Evolutionary conservation across 53 echinoderm and acorn worm species (phyloP).

Genomic region (Arbacia lixula): DNA sequence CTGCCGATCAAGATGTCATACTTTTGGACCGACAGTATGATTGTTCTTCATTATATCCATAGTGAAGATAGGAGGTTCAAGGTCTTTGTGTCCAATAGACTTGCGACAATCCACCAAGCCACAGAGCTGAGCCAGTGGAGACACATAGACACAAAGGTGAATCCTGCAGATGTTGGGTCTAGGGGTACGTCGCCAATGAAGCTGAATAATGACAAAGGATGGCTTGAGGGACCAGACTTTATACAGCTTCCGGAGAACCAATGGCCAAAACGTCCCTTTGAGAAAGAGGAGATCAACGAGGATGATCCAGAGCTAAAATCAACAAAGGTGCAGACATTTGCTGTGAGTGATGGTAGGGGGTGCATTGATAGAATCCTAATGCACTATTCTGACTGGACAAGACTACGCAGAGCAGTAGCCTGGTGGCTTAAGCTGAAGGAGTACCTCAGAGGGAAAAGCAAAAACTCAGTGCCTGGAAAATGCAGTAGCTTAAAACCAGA

Average conservation of each 20-base stretch:
- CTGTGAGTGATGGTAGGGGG: background rate
- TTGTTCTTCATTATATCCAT: conserved; percentile 53
- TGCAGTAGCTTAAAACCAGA: conserved; percentile 1
- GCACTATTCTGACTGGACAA: conserved; percentile 57
- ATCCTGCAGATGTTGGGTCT: conserved; percentile 56
- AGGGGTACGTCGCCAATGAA: conserved; percentile 12
- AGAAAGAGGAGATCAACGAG: background rate
- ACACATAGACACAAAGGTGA: conserved; percentile 33
- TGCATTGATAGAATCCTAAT: conserved; percentile 23
- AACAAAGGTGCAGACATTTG: background rate
- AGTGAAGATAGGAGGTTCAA: conserved; percentile 51
- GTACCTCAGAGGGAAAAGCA: conserved; percentile 9
- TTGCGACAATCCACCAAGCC: conserved; percentile 26
- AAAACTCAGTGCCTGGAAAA: background rate
- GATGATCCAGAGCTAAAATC: conserved; percentile 25
- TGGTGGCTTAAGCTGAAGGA: conserved; percentile 52
- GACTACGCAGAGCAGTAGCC: conserved; percentile 61
- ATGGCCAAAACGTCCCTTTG: conserved; percentile 35
- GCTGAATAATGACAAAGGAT: conserved; percentile 5
- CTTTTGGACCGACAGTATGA: conserved; percentile 63
- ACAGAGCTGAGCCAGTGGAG: conserved; percentile 41
- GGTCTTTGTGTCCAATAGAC: conserved; percentile 56
- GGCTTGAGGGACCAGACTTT: conserved; percentile 57
- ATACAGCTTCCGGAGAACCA: background rate
- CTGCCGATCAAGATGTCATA: conserved; percentile 50